phyloP scores from a whole-genome alignment of 1,140 invertebrate species.

The Drosophila orena region DNA sequence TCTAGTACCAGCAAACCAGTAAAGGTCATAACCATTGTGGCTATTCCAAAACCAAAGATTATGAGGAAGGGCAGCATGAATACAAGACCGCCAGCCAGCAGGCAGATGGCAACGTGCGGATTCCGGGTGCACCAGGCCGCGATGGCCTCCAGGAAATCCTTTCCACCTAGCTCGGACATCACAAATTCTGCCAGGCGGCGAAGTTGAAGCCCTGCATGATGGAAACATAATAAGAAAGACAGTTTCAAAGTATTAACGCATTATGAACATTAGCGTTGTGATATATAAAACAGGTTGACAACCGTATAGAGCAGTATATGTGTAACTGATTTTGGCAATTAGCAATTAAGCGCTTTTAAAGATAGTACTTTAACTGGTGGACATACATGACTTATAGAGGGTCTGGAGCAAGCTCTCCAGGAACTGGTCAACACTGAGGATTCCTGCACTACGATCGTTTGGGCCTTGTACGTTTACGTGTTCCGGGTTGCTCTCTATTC shows the following conservation, averaged over 20 bases:
- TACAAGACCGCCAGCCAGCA: slow-evolving; percentile 59
- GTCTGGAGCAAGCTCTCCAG: slow-evolving; percentile 37
- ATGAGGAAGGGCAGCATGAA: slow-evolving; percentile 70
- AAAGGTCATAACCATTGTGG: slow-evolving; percentile 74
- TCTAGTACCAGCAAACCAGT: slow-evolving; percentile 78
- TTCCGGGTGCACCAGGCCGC: slow-evolving; percentile 61
- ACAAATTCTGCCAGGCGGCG: slow-evolving; percentile 30
- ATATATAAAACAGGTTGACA: neutral
- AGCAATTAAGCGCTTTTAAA: neutral
- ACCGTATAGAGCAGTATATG: neutral
- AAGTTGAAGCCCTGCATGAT: slow-evolving; percentile 48
- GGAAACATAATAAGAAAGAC: neutral
- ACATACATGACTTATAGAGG: slow-evolving; percentile 58
- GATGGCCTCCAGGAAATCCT: slow-evolving; percentile 60
- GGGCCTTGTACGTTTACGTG: neutral
- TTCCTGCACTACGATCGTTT: neutral
- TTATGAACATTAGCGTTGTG: neutral
- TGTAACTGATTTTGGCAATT: neutral
- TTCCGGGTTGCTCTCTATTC: neutral
- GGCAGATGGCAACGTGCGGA: slow-evolving; percentile 69
- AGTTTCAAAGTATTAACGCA: neutral
- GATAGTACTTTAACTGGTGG: neutral
- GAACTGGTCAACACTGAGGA: slow-evolving; percentile 46
- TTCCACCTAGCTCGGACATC: slow-evolving; percentile 70
- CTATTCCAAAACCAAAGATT: slow-evolving; percentile 70